Evolutionary conservation across 2,797 vertebrate genomes (phyloP).

Genomic region (Heterohyrax brucei): DNA sequence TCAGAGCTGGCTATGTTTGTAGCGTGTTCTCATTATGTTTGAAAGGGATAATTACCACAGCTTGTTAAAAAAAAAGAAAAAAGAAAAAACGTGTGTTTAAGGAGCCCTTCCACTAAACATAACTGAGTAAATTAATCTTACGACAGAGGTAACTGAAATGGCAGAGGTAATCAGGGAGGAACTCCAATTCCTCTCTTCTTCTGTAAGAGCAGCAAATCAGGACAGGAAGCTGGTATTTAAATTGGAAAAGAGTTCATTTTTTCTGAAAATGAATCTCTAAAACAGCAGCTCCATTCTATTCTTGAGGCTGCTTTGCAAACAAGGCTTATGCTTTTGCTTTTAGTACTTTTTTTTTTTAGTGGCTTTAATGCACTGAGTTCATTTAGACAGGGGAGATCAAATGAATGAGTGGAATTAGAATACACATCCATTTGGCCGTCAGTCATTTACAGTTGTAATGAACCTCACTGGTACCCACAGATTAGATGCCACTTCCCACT

Average conservation of each 20-base stretch:
- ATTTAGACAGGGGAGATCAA: slow-evolving; percentile 79
- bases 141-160: background rate
- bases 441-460: slow-evolving; percentile 56
- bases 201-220: background rate
- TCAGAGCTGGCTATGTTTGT: background rate
- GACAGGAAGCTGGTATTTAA: slow-evolving; percentile 25
- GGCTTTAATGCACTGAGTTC: slow-evolving; percentile 83
- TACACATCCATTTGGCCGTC: slow-evolving; percentile 76
- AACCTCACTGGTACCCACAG: background rate
- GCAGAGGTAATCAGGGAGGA: background rate
- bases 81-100: background rate
- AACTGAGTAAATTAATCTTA: background rate
- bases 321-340: slow-evolving; percentile 74
- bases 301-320: slow-evolving; percentile 66
- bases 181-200: background rate
- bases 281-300: slow-evolving; percentile 70
- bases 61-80: background rate
- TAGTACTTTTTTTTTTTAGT: slow-evolving; percentile 60
- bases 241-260: slow-evolving; percentile 70
- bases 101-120: background rate
- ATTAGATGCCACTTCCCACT: slow-evolving; percentile 21
- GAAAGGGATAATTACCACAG: slow-evolving; percentile 5
- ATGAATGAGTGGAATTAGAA: slow-evolving; percentile 77
- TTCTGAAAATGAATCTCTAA: slow-evolving; percentile 70
- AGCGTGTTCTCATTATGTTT: slow-evolving; percentile 31